Evolutionary conservation across 2,888 invertebrate species (phyloP), one percentile per base, ranked within the genome.

Genomic region (Erebia palarica): DNA sequence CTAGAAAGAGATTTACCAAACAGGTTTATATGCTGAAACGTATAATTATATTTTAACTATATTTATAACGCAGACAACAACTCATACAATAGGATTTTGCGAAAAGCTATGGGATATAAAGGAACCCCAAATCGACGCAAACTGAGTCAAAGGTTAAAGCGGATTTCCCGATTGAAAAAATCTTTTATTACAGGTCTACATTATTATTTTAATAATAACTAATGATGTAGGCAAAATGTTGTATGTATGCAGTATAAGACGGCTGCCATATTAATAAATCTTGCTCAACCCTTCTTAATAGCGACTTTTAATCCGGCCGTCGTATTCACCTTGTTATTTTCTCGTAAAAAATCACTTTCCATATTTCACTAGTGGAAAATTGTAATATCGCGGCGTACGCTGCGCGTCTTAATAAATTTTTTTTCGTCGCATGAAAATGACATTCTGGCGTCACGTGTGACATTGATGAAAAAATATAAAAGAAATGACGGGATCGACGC

Each of bases 391-490:
- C 86, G 86, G 82, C 81, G 80, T 80, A 80, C 80, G 83, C 82
- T 78, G 79, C 80, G 82, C 86, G 86, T 91, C 91, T 90, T 93
- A 92, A 93, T 92, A 92, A 92, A 91, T 92, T 92, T 92, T 92
- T 77, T 91, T 91, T 91, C 79, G 76, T 90, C 89, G 84, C 85
- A 91, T 89, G 91, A 93, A 93, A 93, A 92, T 93, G 93, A 91
- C 92, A 91, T 92, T 90, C 84, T 76, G 90, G 92, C 93, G 91
- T 90, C 93, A 93, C 91, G 86, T 93, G 93, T 91, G 91, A 92
- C 92, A 89, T 93, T 93, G 93, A 93, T 93, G 93, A 92, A 93
- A 93, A 92, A 92, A 93, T 93, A 91, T 93, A 91, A 92, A 91
- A 90, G 91, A 88, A 87, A 90, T 88, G 90, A 87, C 83, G 87